Evolutionary conservation across 2,888 invertebrate species (phyloP).

Genomic region (Strigamia maritima): DNA sequence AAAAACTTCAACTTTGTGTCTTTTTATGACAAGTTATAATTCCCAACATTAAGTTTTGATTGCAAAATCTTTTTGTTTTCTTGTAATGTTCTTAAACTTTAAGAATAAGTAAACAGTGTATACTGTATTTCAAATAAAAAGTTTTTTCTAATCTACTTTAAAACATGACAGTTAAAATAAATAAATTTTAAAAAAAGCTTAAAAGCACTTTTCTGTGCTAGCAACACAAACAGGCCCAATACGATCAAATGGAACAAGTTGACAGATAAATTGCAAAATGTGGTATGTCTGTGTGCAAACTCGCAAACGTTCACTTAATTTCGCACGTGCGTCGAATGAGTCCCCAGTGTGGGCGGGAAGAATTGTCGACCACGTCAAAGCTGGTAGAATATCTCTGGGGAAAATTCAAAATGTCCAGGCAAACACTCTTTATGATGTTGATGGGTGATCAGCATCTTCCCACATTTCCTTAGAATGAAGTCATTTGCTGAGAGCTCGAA

Average conservation of each 20-base stretch:
- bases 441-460: conserved; percentile 6
- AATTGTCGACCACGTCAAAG: conserved; percentile 34
- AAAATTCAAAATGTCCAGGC: conserved; percentile 32
- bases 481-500: not conserved
- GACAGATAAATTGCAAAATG: conserved; percentile 34
- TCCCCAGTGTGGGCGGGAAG: conserved; percentile 10
- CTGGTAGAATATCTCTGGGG: not conserved
- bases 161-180: not conserved
- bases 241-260: conserved; percentile 30
- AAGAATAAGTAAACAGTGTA: not conserved
- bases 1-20: conserved; percentile 29
- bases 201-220: not conserved
- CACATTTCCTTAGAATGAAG: conserved; percentile 28
- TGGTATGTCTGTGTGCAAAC: conserved; percentile 13
- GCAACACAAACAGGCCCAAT: conserved; percentile 7
- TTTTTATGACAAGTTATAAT: conserved; percentile 9
- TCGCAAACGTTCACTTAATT: conserved; percentile 34
- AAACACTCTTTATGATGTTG: conserved; percentile 24
- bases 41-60: not conserved
- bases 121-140: not conserved
- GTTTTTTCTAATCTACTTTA: not conserved
- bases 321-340: conserved; percentile 29
- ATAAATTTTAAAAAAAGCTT: not conserved
- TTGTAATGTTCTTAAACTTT: not conserved
- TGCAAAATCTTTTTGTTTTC: not conserved